These are phyloP conservation scores for Yponomeuta evonymella DNA, from an alignment of 2,888 invertebrate genomes.

Conservation along the genomic window DNA sequence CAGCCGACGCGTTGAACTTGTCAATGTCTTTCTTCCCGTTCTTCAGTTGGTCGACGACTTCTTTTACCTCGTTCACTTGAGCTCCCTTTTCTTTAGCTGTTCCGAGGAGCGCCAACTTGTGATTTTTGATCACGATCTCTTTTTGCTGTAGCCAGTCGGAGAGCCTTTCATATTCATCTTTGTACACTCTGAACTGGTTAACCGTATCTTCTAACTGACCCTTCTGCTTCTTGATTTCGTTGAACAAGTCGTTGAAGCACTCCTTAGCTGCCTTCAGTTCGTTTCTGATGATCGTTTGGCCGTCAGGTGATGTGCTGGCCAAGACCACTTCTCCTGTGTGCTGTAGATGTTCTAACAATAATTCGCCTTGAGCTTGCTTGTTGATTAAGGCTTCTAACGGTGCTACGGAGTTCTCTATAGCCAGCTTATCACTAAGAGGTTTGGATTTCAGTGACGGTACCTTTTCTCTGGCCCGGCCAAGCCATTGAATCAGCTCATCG, in stretches of 20 bases:
- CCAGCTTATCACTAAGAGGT: slow-evolving; percentile 88
- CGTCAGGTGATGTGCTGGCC: slow-evolving; percentile 87
- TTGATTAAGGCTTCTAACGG: slow-evolving; percentile 91
- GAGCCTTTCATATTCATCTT: slow-evolving; percentile 92
- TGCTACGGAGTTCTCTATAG: slow-evolving; percentile 91
- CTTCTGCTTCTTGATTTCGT: slow-evolving; percentile 90
- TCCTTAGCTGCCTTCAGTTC: slow-evolving; percentile 91
- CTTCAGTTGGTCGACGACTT: slow-evolving; percentile 82
- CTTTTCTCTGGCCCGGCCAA: slow-evolving; percentile 90
- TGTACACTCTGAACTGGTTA: slow-evolving; percentile 91
- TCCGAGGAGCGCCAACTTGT: slow-evolving; percentile 88
- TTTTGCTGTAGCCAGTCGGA: slow-evolving; percentile 96
- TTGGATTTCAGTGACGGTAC: slow-evolving; percentile 91
- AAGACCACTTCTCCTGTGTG: slow-evolving; percentile 92
- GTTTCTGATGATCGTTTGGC: slow-evolving; percentile 86
- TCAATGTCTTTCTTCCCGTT: slow-evolving; percentile 90
- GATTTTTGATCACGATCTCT: slow-evolving; percentile 92
- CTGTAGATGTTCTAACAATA: slow-evolving; percentile 89
- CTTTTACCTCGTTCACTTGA: slow-evolving; percentile 88
- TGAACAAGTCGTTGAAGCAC: slow-evolving; percentile 89
- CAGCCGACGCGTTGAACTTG: slow-evolving; percentile 86
- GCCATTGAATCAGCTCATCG: slow-evolving; percentile 92
- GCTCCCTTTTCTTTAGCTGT: slow-evolving; percentile 89
- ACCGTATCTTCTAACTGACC: slow-evolving; percentile 88
- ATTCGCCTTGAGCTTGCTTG: slow-evolving; percentile 93